phyloP scores from a whole-genome alignment of 2,113 vertebrate species.

The Ariopsis seemanni region DNA sequence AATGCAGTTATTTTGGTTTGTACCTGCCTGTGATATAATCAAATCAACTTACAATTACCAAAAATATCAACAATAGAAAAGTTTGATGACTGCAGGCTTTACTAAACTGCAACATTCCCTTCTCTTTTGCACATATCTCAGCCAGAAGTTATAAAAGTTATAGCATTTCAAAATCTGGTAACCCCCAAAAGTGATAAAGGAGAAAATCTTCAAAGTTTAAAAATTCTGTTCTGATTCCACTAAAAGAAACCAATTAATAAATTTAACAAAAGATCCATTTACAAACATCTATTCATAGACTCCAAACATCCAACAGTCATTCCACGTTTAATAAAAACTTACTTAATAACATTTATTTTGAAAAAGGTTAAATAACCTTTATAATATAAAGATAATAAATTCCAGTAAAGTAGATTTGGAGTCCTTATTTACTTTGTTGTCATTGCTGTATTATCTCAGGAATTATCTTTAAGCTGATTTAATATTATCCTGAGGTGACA shows the following conservation, averaged over 20 bases:
- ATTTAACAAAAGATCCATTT: background rate
- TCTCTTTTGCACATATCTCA: background rate
- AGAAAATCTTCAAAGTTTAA: background rate
- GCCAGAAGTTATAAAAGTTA: background rate
- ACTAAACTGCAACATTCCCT: background rate
- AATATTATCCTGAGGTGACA: background rate
- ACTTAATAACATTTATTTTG: background rate
- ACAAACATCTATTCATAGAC: background rate
- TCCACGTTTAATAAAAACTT: background rate
- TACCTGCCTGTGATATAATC: background rate
- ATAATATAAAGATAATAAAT: background rate
- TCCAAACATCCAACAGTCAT: background rate
- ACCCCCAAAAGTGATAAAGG: background rate
- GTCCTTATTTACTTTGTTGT: background rate
- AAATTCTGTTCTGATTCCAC: background rate
- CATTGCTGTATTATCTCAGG: background rate
- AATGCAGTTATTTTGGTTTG: background rate
- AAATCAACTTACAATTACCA: background rate
- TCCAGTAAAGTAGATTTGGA: background rate
- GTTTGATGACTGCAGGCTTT: background rate
- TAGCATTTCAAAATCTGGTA: background rate
- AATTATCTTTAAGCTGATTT: background rate
- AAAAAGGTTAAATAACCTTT: background rate
- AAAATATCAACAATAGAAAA: background rate
- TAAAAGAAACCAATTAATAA: background rate